Conservation (phyloP, 2,113 vertebrate species). For the Caranx melampygus region DNA sequence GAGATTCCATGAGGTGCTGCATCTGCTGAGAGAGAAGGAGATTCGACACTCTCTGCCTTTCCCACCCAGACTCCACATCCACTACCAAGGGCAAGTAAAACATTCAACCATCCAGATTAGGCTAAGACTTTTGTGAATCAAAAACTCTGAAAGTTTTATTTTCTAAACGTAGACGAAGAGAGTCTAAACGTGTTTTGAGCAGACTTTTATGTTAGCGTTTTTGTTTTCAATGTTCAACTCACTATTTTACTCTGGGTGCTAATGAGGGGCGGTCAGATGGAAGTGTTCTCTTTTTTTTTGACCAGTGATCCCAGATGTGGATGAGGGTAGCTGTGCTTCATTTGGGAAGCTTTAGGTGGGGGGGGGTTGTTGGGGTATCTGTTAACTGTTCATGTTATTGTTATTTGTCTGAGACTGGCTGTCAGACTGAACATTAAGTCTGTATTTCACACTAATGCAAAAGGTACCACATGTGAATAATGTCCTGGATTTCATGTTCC, state of each 20-base stretch:
- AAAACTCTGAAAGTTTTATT: not conserved
- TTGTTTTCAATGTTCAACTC: too few relatives aligned
- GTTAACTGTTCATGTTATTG: not conserved
- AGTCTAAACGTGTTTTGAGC: too few relatives aligned
- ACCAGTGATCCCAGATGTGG: not conserved
- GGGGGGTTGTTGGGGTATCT: too few relatives aligned
- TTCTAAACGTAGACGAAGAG: too few relatives aligned
- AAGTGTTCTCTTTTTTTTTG: not conserved
- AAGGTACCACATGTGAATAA: too few relatives aligned
- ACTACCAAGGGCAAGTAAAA: not conserved
- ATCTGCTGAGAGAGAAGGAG: not conserved
- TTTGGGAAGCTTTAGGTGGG: slow-evolving; percentile 5
- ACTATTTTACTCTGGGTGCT: too few relatives aligned
- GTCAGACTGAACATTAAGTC: not conserved
- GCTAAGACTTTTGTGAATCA: not conserved
- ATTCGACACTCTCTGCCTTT: not conserved
- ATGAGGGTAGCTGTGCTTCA: not conserved
- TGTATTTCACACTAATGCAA: too few relatives aligned
- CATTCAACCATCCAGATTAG: not conserved
- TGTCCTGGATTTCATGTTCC: too few relatives aligned
- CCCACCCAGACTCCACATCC: not conserved
- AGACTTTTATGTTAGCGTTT: too few relatives aligned
- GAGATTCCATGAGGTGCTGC: not conserved
- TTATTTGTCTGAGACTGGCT: not conserved
- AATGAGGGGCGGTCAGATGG: not conserved